phyloP scores from a whole-genome alignment of 2,797 vertebrate species.

The Argyrosomus regius region DNA sequence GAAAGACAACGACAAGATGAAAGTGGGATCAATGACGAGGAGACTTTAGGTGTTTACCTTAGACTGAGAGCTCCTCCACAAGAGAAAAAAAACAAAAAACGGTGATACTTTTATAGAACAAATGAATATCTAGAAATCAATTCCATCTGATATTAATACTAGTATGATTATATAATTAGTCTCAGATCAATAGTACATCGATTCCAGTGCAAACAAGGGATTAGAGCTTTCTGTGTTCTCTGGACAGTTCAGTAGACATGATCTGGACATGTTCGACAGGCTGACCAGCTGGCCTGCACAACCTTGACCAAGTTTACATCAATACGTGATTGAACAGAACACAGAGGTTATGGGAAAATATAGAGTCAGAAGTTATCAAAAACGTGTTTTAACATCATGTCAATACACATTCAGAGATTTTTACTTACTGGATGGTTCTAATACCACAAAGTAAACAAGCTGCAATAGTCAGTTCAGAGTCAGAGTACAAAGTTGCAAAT shows the following conservation, averaged over 20 bases:
- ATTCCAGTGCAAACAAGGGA: conserved; percentile 81
- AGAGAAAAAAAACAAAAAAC: conserved; percentile 17
- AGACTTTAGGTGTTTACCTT: conserved; percentile 46
- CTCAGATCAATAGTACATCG: conserved; percentile 81
- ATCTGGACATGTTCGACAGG: conserved; percentile 74
- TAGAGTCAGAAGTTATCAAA: conserved; percentile 58
- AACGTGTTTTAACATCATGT: conserved; percentile 49
- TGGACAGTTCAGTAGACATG: conserved; percentile 69
- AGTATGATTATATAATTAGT: conserved; percentile 82
- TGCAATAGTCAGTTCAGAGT: neutral
- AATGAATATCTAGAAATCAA: conserved; percentile 67
- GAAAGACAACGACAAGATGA: conserved; percentile 28
- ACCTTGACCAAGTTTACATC: conserved; percentile 81
- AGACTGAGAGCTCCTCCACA: conserved; percentile 14
- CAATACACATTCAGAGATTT: conserved; percentile 34
- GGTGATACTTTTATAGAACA: conserved; percentile 40
- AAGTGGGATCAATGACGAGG: conserved; percentile 45
- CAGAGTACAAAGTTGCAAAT: neutral
- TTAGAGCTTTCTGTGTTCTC: conserved; percentile 70
- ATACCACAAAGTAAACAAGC: neutral
- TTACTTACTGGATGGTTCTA: conserved; percentile 18
- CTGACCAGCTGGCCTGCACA: conserved; percentile 72
- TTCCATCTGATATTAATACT: conserved; percentile 74
- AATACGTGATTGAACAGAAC: conserved; percentile 79
- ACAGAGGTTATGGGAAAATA: conserved; percentile 83